Base-by-base conservation (phyloP, 2,113 vertebrate species). In the Fregetta grallaria region DNA sequence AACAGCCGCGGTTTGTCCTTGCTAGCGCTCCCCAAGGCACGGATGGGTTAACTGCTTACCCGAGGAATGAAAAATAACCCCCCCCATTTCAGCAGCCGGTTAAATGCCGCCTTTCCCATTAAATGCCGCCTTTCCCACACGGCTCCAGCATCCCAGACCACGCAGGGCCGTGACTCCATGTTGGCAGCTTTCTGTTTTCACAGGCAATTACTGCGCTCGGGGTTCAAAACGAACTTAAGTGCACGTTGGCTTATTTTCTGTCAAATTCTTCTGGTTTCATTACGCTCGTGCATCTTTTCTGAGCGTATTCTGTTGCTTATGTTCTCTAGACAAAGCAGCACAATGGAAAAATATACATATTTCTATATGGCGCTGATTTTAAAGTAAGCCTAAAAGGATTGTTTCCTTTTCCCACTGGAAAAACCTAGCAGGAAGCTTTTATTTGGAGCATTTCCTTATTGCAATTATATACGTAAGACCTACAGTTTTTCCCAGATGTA, bases 261-360 rank as follows among this genome's bases (percentile, higher is more conserved):
- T 59, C 3, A 3, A 32, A 36, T 86, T 86, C 71, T 65, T 50
- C 47, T 65, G 74, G 38, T 79, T 75, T 38, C 18, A 70, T 53
- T 81, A 42, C 2, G 3, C 83, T 27, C 0, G 44, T 1, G 56
- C 2, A 6, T 92, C 94, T 52, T 50, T 34, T 7, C 73, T 8
- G 29, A 79, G 81, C 8, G 0, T 7, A 1, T 81, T 75, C 47
- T 79, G 86, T 21, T 3, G 47, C 52, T 56, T 4, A 13, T 3
- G 27, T 7, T 52, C 73, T 30, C 73, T 10, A 13, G 19, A 38
- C 29, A 58, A 45, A 92, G 91, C 47, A 45, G 58, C 52, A 29
- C 0, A 0, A 22, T 0, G 6, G 30, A 45, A 34, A 86, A 72
- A 36, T 3, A 29, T 2, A 73, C 2, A 0, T 20, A 4, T 75